A percentile compares a stretch with the other conserved stretches of the same genome.
Conservation (phyloP, 1,140 invertebrate species). For the Trigoniulus corallinus region DNA sequence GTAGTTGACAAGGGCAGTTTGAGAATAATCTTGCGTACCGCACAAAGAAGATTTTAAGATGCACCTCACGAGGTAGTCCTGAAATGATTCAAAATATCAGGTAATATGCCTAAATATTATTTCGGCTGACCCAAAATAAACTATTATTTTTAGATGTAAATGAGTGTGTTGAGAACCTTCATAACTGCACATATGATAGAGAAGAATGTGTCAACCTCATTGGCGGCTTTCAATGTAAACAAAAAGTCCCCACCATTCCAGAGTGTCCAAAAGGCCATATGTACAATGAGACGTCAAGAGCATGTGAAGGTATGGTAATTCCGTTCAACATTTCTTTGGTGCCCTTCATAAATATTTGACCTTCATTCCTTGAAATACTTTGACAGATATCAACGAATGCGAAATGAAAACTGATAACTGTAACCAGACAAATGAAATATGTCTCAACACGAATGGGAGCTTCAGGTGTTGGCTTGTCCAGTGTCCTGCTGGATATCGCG, state of each 20-base stretch:
- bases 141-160: constrained; percentile 38
- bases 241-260: background rate
- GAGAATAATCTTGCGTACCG: no score
- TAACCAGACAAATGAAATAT: constrained; percentile 50
- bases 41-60: no score
- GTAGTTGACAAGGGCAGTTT: no score
- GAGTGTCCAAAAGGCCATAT: constrained; percentile 13
- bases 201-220: constrained; percentile 33
- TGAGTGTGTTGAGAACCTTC: constrained; percentile 40
- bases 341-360: background rate
- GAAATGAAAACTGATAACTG: constrained; percentile 36
- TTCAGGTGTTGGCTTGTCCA: constrained; percentile 68
- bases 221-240: constrained; percentile 31
- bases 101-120: no score
- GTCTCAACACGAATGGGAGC: constrained; percentile 75
- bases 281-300: constrained; percentile 11
- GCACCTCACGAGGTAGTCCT: no score
- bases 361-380: constrained; percentile 1
- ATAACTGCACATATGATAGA: constrained; percentile 34
- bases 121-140: no score
- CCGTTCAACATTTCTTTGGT: background rate
- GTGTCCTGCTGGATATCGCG: constrained; percentile 46
- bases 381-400: constrained; percentile 76
- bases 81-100: no score
- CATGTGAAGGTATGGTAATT: constrained; percentile 14